phyloP scores from a whole-genome alignment of 1,140 invertebrate genomes.

The Eumaeus atala region DNA sequence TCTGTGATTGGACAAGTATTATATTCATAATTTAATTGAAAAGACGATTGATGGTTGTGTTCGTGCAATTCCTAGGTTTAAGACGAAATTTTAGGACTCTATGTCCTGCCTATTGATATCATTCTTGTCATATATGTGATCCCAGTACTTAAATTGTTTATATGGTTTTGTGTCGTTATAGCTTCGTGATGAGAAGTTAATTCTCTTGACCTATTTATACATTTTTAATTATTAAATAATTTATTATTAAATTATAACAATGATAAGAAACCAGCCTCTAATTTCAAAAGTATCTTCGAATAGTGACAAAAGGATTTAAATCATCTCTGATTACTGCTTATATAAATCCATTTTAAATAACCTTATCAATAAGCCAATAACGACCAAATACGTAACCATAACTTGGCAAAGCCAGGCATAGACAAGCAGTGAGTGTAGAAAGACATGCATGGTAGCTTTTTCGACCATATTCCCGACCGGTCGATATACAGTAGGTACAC shows the following conservation, averaged over 20 bases:
- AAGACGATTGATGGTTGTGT: slow-evolving; percentile 70
- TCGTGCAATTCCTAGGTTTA: slow-evolving; percentile 69
- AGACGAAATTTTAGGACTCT: slow-evolving; percentile 43
- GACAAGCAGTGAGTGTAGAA: slow-evolving; percentile 45
- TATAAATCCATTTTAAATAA: not conserved
- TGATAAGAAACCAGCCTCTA: no score
- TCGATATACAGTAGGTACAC: slow-evolving; percentile 37
- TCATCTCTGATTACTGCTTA: slow-evolving; percentile 2
- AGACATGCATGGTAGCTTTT: slow-evolving; percentile 64
- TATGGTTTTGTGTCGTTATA: slow-evolving; percentile 14
- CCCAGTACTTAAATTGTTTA: slow-evolving; percentile 30
- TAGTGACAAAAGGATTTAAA: not conserved
- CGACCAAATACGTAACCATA: slow-evolving; percentile 5
- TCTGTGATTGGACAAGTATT: slow-evolving; percentile 68
- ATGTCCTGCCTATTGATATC: slow-evolving; percentile 40
- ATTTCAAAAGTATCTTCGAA: no score
- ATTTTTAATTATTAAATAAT: no score
- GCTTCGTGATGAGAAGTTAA: slow-evolving; percentile 5
- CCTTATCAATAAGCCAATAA: slow-evolving; percentile 6
- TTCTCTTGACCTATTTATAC: no score
- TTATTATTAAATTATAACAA: no score
- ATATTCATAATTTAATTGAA: slow-evolving; percentile 43
- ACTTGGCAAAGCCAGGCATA: slow-evolving; percentile 33
- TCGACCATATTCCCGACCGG: slow-evolving; percentile 44
- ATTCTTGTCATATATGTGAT: slow-evolving; percentile 20